These are phyloP conservation scores for Diorhabda elongata DNA, from an alignment of 1,140 invertebrate genomes.

Conservation along the genomic window DNA sequence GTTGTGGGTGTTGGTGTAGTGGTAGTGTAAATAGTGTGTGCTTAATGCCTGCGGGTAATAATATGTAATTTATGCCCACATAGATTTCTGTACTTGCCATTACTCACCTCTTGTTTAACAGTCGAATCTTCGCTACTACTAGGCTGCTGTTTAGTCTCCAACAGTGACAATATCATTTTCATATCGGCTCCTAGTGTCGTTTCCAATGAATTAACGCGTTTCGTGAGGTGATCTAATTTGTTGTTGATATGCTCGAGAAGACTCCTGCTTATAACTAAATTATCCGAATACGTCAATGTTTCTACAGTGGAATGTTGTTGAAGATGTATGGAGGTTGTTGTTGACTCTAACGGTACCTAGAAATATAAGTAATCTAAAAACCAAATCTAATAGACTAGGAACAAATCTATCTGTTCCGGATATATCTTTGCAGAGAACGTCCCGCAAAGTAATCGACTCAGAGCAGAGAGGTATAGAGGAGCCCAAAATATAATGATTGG, in stretches of 20 bases:
- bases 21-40: no score
- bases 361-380: neutral
- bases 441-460: no score
- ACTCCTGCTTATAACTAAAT: conserved; percentile 40
- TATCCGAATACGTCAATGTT: conserved; percentile 32
- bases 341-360: conserved; percentile 24
- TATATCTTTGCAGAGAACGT: no score
- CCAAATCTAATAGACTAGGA: no score
- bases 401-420: no score
- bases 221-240: conserved; percentile 62
- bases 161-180: conserved; percentile 59
- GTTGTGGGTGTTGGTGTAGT: no score
- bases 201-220: conserved; percentile 60
- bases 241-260: conserved; percentile 53
- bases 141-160: conserved; percentile 52
- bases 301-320: conserved; percentile 46
- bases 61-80: neutral
- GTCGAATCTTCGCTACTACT: conserved; percentile 13
- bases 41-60: no score
- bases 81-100: neutral
- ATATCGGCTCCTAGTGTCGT: conserved; percentile 63
- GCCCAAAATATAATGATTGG: no score
- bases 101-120: conserved; percentile 30
- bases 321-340: conserved; percentile 27
- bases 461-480: no score